A percentile compares a stretch with the other conserved stretches of the same genome.
Evolutionary conservation across 1,140 invertebrate genomes (phyloP).

Genomic region (Pogonognathellus flavescens): DNA sequence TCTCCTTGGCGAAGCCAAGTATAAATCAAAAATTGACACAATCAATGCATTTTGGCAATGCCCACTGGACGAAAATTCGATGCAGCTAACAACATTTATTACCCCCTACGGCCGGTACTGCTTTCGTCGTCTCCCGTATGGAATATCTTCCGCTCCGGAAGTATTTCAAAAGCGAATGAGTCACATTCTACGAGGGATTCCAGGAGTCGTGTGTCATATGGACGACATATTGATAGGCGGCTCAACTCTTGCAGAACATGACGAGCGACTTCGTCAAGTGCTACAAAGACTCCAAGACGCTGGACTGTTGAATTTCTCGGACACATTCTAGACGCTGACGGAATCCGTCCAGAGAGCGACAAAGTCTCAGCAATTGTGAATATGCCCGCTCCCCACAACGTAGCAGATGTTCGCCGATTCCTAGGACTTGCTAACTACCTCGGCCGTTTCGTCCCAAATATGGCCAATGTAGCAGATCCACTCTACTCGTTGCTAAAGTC

Average conservation of each 20-base stretch:
- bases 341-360: no score
- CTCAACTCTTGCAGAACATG: no score
- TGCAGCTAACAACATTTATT: constrained; percentile 10
- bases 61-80: neutral
- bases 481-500: neutral
- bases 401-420: neutral
- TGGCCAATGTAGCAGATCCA: neutral
- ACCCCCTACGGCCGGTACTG: neutral
- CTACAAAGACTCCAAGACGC: no score
- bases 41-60: neutral
- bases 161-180: neutral
- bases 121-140: neutral
- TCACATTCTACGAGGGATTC: no score
- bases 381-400: no score
- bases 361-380: no score
- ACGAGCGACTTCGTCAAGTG: no score
- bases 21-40: neutral
- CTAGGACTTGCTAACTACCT: constrained; percentile 7
- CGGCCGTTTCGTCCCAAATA: constrained; percentile 3
- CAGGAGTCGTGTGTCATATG: no score
- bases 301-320: no score
- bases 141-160: constrained; percentile 26
- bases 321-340: no score
- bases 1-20: neutral
- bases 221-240: no score